Evolutionary conservation across 2,113 vertebrate genomes (phyloP).

Genomic region (Cygnus atratus): DNA sequence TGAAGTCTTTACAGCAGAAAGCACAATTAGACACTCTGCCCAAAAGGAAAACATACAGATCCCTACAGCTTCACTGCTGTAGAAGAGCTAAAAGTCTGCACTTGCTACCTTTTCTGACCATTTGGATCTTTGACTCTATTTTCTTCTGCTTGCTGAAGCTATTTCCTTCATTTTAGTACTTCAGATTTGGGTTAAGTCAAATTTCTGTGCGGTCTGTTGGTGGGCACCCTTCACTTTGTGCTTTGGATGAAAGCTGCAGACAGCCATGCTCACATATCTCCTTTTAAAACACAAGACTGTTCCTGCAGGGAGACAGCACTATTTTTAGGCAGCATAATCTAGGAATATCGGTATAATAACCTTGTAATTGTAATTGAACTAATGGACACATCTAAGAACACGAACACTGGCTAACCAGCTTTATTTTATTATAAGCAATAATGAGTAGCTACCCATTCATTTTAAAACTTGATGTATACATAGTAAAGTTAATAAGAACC

Average conservation of each 20-base stretch:
- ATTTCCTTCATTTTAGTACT: background rate
- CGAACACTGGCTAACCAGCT: background rate
- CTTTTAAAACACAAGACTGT: background rate
- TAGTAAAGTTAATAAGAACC: conserved; percentile 32
- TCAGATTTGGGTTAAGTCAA: background rate
- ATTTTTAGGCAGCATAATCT: background rate
- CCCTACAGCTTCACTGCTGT: background rate
- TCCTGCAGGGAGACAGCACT: background rate
- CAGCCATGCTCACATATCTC: background rate
- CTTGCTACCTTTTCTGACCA: background rate
- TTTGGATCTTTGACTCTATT: background rate
- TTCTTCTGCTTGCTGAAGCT: background rate
- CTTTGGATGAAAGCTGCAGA: background rate
- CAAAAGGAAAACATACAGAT: background rate
- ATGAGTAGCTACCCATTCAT: background rate
- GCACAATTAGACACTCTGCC: background rate
- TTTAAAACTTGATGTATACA: background rate
- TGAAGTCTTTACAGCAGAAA: background rate
- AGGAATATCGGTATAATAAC: background rate
- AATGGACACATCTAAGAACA: background rate
- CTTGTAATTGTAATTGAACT: background rate
- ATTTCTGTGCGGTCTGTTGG: background rate
- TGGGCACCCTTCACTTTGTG: background rate
- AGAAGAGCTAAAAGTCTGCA: background rate
- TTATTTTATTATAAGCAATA: conserved; percentile 9